Base-by-base conservation (phyloP, 2,113 vertebrate species). In the Ahaetulla prasina region DNA sequence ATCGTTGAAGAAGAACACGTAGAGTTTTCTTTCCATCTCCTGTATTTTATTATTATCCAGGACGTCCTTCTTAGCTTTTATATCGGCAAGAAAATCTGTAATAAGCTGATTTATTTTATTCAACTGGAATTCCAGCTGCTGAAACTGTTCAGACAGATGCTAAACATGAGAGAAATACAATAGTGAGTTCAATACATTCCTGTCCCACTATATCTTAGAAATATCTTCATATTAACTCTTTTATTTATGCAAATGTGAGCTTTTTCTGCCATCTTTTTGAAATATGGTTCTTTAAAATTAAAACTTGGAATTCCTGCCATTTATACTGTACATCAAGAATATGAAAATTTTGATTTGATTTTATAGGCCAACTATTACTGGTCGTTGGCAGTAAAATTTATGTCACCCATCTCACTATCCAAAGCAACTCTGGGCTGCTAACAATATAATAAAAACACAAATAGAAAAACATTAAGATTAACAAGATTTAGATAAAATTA, bases 1-100 rank as follows among this genome's bases (percentile, higher is more conserved):
- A 27, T 99, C 98, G 93, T 98, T 97, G 93, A 98, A 98, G 96
- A 98, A 99, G 96, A 98, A 97, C 55, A 99, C 96, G 91, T 99
- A 99, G 74, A 99, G 96, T 54, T 99, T 97, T 97, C 98, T 98
- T 97, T 99, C 98, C 91, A 97, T 97, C 92, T 97, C 97, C 90
- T 97, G 97, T 54, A 97, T 94, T 89, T 97, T 96, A 94, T 96
- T 98, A 91, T 97, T 98, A 85, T 98, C 97, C 92, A 99, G 95
- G 94, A 98, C 95, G 60, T 97, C 98, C 60, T 97, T 98, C 96
- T 99, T 99, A 20, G 93, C 94, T 94, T 98, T 98, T 84, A 99
- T 94, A 85, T 99, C 98, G 91, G 96, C 97, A 95, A 98, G 96
- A 95, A 98, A 96, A 94, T 98, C 98, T 91, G 96, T 95, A 95